Conservation (phyloP, 1,140 invertebrate genomes). For the Oppia nitens region DNA sequence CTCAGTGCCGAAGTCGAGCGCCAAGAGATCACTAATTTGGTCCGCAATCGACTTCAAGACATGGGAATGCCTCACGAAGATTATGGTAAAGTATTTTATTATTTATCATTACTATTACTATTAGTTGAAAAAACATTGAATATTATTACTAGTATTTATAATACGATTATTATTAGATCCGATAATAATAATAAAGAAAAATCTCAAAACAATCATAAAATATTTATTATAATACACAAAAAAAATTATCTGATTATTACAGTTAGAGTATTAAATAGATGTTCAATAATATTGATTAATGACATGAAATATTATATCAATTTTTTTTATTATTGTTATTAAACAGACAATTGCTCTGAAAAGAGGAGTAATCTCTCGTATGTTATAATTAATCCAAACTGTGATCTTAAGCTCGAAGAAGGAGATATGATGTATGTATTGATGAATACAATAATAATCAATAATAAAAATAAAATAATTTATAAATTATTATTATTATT, state of each 20-base stretch:
- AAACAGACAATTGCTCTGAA: constrained; percentile 66
- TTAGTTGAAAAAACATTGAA: background rate
- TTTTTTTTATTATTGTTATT: constrained; percentile 1
- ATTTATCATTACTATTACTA: background rate
- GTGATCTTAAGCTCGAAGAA: constrained; percentile 85
- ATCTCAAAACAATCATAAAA: too few species aligned
- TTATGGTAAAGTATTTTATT: constrained; percentile 38
- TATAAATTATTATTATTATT: constrained; percentile 1
- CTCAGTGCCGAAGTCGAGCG: constrained; percentile 76
- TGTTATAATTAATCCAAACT: constrained; percentile 95
- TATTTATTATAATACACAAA: too few species aligned
- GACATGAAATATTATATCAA: background rate
- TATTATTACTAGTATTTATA: background rate
- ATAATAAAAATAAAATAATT: background rate
- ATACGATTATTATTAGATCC: background rate
- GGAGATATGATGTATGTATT: constrained; percentile 78
- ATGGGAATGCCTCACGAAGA: constrained; percentile 70
- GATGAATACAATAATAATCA: background rate
- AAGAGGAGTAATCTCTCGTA: constrained; percentile 83
- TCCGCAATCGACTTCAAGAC: constrained; percentile 80
- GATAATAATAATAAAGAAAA: too few species aligned
- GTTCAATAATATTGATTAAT: background rate
- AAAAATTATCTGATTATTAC: too few species aligned
- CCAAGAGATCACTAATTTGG: constrained; percentile 84
- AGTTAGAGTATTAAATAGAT: too few species aligned